phyloP scores from a whole-genome alignment of 2,888 invertebrate genomes.

The Platycheirus rosarum region DNA sequence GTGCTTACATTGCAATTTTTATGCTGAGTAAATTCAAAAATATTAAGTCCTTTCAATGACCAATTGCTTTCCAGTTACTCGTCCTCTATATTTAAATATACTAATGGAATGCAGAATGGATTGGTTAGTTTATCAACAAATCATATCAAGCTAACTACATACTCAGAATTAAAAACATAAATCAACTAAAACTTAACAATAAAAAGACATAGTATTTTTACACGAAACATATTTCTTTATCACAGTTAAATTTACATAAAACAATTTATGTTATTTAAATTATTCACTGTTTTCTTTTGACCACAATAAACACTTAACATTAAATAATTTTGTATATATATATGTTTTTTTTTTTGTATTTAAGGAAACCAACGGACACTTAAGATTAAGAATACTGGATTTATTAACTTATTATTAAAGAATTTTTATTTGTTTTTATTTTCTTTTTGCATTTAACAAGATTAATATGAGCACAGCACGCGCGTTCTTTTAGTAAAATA shows the following conservation, averaged over 20 bases:
- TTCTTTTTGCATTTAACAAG: conserved; percentile 17
- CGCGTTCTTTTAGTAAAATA: conserved; percentile 18
- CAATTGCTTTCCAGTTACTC: too few species aligned
- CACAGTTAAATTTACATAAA: conserved; percentile 74
- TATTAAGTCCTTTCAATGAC: too few species aligned
- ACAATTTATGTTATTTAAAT: conserved; percentile 64
- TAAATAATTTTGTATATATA: conserved; percentile 23
- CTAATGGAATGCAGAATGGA: too few species aligned
- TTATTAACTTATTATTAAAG: neutral
- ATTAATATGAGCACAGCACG: conserved; percentile 18
- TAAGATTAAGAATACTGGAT: conserved; percentile 30
- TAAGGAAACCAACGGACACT: conserved; percentile 42
- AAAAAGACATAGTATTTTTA: conserved; percentile 4
- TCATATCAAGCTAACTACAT: too few species aligned
- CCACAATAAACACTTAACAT: conserved; percentile 61
- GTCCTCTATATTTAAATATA: too few species aligned
- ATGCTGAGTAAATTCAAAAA: too few species aligned
- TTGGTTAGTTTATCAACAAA: too few species aligned
- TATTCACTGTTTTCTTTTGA: conserved; percentile 53
- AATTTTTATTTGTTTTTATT: conserved; percentile 7
- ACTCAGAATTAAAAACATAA: too few species aligned
- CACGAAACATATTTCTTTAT: conserved; percentile 68
- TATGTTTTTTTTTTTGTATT: conserved; percentile 11
- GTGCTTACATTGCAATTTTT: too few species aligned
- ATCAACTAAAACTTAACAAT: neutral